Percentiles rank a stretch among this genome's conserved stretches.
Evolutionary conservation across 2,888 invertebrate genomes (phyloP).

Genomic region (Crossocerus cetratus): DNA sequence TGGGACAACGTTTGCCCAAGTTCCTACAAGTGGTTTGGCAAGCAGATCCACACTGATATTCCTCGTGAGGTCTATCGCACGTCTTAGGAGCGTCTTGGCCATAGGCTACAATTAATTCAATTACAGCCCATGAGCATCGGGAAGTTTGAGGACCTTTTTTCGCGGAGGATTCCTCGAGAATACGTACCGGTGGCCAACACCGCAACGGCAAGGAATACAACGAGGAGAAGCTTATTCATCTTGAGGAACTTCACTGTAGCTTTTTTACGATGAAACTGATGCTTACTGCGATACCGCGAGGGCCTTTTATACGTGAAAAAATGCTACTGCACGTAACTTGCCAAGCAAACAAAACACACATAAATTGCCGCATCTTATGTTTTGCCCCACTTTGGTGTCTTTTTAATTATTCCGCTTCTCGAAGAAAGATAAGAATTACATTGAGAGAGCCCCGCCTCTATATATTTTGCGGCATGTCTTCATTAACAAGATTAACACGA

Average conservation of each 20-base stretch:
- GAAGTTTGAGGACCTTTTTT: not conserved
- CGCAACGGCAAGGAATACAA: conserved; percentile 13
- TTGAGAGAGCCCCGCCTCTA: too few species aligned
- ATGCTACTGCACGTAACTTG: too few species aligned
- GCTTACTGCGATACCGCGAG: too few species aligned
- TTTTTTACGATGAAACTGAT: conserved; percentile 7
- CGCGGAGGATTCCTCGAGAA: not conserved
- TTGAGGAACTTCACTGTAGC: not conserved
- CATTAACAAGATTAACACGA: too few species aligned
- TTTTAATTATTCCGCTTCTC: too few species aligned
- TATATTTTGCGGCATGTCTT: too few species aligned
- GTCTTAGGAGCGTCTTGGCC: not conserved
- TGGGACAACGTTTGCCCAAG: conserved; percentile 12
- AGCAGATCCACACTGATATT: conserved; percentile 38
- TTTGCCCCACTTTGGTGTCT: too few species aligned
- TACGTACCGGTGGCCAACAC: not conserved
- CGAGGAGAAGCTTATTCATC: conserved; percentile 21
- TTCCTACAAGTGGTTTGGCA: conserved; percentile 35
- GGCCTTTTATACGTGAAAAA: too few species aligned
- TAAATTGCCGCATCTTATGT: not conserved
- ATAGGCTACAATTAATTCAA: conserved; percentile 6
- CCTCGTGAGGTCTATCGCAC: conserved; percentile 30
- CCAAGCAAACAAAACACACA: conserved; percentile 10
- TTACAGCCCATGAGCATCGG: too few species aligned
- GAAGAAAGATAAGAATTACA: too few species aligned